phyloP scores from a whole-genome alignment of 2,888 invertebrate genomes.

The Callyntrura guangdongensis region DNA sequence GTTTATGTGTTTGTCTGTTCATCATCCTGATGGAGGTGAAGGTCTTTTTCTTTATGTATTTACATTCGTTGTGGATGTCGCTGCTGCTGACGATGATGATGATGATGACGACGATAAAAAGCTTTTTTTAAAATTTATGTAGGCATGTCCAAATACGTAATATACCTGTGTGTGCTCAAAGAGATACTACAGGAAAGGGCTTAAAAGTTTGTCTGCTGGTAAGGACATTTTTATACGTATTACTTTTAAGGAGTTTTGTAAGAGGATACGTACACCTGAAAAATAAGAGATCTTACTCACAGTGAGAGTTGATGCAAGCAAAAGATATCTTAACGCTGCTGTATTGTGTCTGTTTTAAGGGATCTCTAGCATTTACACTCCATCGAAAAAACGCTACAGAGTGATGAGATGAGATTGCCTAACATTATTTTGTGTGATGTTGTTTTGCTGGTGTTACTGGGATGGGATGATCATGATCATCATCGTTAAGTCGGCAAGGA shows the following conservation, averaged over 20 bases:
- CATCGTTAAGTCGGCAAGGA: conserved; percentile 67
- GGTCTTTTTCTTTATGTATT: conserved; percentile 64
- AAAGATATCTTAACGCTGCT: neutral
- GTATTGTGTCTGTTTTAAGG: conserved; percentile 63
- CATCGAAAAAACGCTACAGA: neutral
- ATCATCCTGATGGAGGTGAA: conserved; percentile 59
- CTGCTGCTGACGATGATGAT: conserved; percentile 26
- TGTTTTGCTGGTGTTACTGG: conserved; percentile 62
- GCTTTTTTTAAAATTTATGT: conserved; percentile 51
- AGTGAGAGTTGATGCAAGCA: neutral
- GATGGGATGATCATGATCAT: conserved; percentile 68
- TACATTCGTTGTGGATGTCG: conserved; percentile 8
- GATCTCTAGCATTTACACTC: neutral
- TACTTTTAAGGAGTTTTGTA: conserved; percentile 54
- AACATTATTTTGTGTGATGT: conserved; percentile 27
- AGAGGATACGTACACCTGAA: conserved; percentile 63
- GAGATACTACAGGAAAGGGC: conserved; percentile 10
- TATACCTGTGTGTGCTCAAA: no score
- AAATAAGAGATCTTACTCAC: conserved; percentile 44
- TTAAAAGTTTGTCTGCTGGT: conserved; percentile 53
- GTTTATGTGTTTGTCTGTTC: conserved; percentile 48
- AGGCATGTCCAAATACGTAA: no score
- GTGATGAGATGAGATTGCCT: neutral
- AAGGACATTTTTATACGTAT: conserved; percentile 66
- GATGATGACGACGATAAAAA: conserved; percentile 67